Percentiles rank a stretch among this genome's conserved stretches.
Conservation (phyloP, 2,113 vertebrate species). For the Pseudorasbora parva region DNA sequence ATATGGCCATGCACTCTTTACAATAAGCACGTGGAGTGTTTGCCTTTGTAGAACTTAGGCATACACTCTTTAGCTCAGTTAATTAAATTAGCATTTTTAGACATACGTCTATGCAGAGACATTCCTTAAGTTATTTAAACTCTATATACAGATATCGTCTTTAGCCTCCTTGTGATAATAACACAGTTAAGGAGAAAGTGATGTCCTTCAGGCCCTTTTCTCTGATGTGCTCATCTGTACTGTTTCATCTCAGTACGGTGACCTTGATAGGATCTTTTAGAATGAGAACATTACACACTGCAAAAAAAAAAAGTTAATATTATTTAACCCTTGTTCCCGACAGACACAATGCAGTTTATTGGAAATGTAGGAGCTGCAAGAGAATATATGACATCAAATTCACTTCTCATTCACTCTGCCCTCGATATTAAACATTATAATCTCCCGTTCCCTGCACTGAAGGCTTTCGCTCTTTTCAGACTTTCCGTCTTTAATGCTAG, state of each 20-base stretch:
- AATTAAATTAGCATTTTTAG: slow-evolving; percentile 47
- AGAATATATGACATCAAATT: slow-evolving; percentile 7
- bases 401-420: neutral
- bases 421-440: slow-evolving; percentile 1
- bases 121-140: slow-evolving; percentile 13
- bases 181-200: slow-evolving; percentile 42
- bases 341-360: slow-evolving; percentile 17
- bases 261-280: slow-evolving; percentile 40
- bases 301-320: slow-evolving; percentile 18
- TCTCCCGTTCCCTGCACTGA: neutral
- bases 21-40: slow-evolving; percentile 10
- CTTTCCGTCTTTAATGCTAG: neutral
- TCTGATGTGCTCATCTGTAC: slow-evolving; percentile 9
- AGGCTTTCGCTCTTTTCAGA: slow-evolving; percentile 9
- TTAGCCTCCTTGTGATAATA: slow-evolving; percentile 35
- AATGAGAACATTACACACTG: slow-evolving; percentile 9
- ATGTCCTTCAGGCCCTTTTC: slow-evolving; percentile 34
- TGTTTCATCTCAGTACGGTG: slow-evolving; percentile 19
- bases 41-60: slow-evolving; percentile 36
- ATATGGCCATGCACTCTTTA: neutral
- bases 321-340: slow-evolving; percentile 8
- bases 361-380: neutral
- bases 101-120: slow-evolving; percentile 5
- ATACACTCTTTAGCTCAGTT: slow-evolving; percentile 30
- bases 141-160: slow-evolving; percentile 21